Conservation (phyloP, 2,888 invertebrate species). For the Himalopsyche kuldschensis region DNA sequence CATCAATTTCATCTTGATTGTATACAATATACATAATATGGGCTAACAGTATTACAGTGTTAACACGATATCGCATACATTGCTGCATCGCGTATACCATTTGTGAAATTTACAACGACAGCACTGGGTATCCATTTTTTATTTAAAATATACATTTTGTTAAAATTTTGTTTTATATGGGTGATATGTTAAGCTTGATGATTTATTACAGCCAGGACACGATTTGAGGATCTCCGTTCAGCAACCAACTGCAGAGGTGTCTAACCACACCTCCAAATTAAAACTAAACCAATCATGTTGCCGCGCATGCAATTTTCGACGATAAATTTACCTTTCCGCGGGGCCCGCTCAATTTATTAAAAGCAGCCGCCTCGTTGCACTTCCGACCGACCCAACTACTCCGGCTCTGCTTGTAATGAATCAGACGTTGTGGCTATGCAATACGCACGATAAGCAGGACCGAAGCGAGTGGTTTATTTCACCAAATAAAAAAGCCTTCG, state of each 20-base stretch:
- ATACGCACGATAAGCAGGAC: not conserved
- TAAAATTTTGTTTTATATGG: too few relatives aligned
- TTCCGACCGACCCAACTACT: not conserved
- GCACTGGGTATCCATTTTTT: too few relatives aligned
- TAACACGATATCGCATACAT: too few relatives aligned
- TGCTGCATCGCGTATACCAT: too few relatives aligned
- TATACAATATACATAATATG: too few relatives aligned
- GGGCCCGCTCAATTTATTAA: not conserved
- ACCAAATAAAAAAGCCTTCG: too few relatives aligned
- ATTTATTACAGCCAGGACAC: not conserved
- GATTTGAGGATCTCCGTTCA: not conserved
- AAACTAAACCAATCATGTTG: slow-evolving; percentile 35
- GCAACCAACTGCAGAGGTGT: not conserved
- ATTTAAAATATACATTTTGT: too few relatives aligned
- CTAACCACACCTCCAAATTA: slow-evolving; percentile 36
- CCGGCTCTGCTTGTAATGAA: not conserved
- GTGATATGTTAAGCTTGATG: too few relatives aligned
- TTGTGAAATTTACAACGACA: too few relatives aligned
- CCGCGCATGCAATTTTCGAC: slow-evolving; percentile 30
- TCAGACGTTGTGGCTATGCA: not conserved
- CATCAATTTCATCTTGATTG: too few relatives aligned
- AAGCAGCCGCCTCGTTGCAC: not conserved
- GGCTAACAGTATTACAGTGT: too few relatives aligned
- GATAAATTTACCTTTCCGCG: slow-evolving; percentile 30
- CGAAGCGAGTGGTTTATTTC: not conserved